Base-by-base conservation (phyloP, 1,140 invertebrate species). In the Hypsibius dujardini region DNA sequence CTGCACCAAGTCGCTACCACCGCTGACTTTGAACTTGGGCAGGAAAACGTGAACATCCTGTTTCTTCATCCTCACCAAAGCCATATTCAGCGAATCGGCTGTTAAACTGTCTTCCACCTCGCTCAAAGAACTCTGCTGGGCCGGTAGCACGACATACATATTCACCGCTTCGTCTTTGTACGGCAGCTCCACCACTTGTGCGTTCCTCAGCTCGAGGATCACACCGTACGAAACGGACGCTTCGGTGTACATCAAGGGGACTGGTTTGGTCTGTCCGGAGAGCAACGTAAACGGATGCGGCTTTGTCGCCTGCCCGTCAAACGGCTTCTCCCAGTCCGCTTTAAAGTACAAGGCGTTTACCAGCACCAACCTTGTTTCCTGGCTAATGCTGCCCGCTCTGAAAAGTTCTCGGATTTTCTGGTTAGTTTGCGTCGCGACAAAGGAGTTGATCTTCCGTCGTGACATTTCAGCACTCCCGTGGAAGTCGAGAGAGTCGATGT, bases 261-360 rank as follows among this genome's bases (percentile, higher is more conserved):
- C 86, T 40, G 82, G 76, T 12, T 78, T 75, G 60, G 86, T 86
- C 73, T 87, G 84, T 0, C 85, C 83, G 47, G 85, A 83, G 0
- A 85, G 84, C 1, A 86, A 83, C 73, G 88, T 87, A 80, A 95
- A 95, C 0, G 84, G 85, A 56, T 77, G 76, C 0, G 75, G 59
- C 1, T 72, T 74, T 0, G 89, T 91, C 0, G 74, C 75, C 0
- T 80, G 77, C n/a, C 75, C 74, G 50, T 86, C 82, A 77, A 93
- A 92, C 0, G 85, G 83, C 2, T 82, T 79, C 69, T 84, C 81
- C 90, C 90, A 93, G 47, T 82, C 79, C 12, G 88, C 89, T 80
- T 90, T 91, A 79, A 92, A 93, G 77, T 91, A 90, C 59, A 92
- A 82, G 3, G 88, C 89, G 79, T 92, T 92, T 1, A 90, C 80